Evolutionary conservation across 2,797 vertebrate species (phyloP).

Genomic region (Helostoma temminkii): DNA sequence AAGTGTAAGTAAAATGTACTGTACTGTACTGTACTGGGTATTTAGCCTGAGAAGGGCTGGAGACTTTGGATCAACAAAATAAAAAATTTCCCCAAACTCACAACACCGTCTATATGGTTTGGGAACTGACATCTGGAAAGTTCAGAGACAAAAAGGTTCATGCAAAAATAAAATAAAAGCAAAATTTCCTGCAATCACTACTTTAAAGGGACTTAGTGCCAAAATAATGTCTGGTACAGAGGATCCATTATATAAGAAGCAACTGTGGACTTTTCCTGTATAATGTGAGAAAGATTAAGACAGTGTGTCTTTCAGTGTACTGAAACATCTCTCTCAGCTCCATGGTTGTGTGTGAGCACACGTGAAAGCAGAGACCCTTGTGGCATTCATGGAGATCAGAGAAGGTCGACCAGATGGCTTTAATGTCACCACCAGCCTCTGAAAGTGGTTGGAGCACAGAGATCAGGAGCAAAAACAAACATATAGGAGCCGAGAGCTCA

Average conservation of each 20-base stretch:
- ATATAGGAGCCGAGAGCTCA: conserved; percentile 43
- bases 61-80: not conserved
- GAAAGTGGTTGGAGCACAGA: conserved; percentile 52
- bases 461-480: conserved; percentile 75
- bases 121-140: conserved; percentile 13
- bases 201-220: conserved; percentile 35
- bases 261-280: conserved; percentile 5
- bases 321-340: conserved; percentile 14
- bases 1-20: too few relatives aligned
- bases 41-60: not conserved
- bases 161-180: not conserved
- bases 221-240: conserved; percentile 30
- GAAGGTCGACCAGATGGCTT: conserved; percentile 72
- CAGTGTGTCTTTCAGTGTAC: conserved; percentile 10
- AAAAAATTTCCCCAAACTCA: not conserved
- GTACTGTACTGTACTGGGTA: too few relatives aligned
- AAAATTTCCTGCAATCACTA: not conserved
- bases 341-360: conserved; percentile 25
- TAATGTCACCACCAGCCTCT: conserved; percentile 73
- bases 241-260: conserved; percentile 14
- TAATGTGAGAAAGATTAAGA: conserved; percentile 2
- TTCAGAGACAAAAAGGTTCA: not conserved
- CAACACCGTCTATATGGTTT: not conserved
- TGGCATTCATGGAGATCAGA: conserved; percentile 56
- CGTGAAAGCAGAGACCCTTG: conserved; percentile 39